Conservation (phyloP, 1,140 invertebrate species). For the Palaemon carinicauda region DNA sequence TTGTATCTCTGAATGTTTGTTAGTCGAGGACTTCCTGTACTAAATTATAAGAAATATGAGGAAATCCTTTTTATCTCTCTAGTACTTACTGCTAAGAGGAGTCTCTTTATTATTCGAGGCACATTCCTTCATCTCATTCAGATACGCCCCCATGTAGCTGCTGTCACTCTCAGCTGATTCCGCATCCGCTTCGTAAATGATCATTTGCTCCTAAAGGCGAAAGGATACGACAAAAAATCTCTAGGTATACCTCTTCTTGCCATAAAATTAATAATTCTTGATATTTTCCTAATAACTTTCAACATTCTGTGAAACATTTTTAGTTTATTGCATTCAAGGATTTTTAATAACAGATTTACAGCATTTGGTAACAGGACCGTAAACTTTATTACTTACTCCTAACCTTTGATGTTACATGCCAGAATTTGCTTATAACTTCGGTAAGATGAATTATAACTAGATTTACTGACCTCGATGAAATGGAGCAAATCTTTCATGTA, state of each 20-base stretch:
- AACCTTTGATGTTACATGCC: background rate
- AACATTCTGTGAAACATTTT: too few species aligned
- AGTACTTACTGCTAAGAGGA: background rate
- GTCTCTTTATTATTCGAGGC: background rate
- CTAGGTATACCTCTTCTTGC: too few species aligned
- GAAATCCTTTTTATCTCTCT: background rate
- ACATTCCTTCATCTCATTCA: slow-evolving; percentile 1
- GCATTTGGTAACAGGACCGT: too few species aligned
- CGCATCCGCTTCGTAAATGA: background rate
- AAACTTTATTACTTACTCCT: too few species aligned
- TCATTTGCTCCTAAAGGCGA: background rate
- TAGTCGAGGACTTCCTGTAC: too few species aligned
- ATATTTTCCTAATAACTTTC: too few species aligned
- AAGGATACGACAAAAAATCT: too few species aligned
- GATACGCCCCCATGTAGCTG: slow-evolving; percentile 22
- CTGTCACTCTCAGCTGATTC: background rate
- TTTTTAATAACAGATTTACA: too few species aligned
- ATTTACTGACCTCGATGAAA: slow-evolving; percentile 29
- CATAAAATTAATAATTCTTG: too few species aligned
- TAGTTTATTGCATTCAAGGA: too few species aligned
- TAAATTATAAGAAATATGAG: too few species aligned
- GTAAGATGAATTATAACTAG: background rate
- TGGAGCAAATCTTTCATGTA: slow-evolving; percentile 13
- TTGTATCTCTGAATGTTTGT: too few species aligned
- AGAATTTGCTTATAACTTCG: background rate